Evolutionary conservation across 2,888 invertebrate species (phyloP).

Genomic region (Ormyrus rosae): DNA sequence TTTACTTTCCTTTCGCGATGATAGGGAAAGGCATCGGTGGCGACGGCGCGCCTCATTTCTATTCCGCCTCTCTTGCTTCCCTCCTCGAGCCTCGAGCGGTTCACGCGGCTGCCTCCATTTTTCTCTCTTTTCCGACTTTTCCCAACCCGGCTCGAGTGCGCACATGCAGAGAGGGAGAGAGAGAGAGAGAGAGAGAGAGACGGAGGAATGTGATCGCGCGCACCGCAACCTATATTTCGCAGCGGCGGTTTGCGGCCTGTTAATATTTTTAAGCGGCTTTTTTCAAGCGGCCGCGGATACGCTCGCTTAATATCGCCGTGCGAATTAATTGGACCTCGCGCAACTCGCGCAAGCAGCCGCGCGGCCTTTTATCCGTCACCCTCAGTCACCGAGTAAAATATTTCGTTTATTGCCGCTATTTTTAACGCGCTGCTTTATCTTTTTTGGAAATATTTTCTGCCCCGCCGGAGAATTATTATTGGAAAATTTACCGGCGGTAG

Average conservation of each 20-base stretch:
- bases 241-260: constrained; percentile 59
- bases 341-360: not conserved
- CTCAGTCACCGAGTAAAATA: no score
- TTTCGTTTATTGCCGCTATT: no score
- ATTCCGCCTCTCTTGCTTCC: constrained; percentile 30
- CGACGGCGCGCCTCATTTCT: constrained; percentile 41
- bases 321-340: constrained; percentile 35
- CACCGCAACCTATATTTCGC: constrained; percentile 58
- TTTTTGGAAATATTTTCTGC: no score
- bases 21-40: constrained; percentile 22
- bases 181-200: constrained; percentile 3
- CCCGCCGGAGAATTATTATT: no score
- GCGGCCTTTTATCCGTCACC: constrained; percentile 21
- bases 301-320: constrained; percentile 20
- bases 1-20: constrained; percentile 24
- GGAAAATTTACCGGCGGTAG: no score
- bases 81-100: constrained; percentile 17
- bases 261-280: constrained; percentile 63
- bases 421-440: no score
- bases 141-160: not conserved
- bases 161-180: not conserved
- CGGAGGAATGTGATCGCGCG: constrained; percentile 58
- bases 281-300: not conserved
- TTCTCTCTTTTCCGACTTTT: constrained; percentile 12
- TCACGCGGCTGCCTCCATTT: constrained; percentile 8